Evolutionary conservation across 2,888 invertebrate species (phyloP).

Genomic region (Limulus polyphemus): DNA sequence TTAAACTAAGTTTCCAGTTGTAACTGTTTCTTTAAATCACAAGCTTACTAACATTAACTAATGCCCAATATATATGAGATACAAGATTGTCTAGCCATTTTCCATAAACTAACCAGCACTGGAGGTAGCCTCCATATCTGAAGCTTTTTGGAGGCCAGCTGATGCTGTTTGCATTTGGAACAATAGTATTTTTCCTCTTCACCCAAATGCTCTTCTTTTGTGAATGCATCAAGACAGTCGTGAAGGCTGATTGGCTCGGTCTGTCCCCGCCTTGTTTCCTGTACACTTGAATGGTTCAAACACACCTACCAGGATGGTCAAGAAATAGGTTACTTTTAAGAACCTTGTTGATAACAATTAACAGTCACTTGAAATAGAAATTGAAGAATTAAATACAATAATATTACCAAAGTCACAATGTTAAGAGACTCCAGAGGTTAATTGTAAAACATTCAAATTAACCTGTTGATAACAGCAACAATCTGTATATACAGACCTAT

Average conservation of each 20-base stretch:
- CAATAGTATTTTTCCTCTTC: conserved; percentile 73
- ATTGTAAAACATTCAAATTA: too few relatives aligned
- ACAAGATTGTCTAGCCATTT: background rate
- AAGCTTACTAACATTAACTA: too few relatives aligned
- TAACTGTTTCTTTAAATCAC: too few relatives aligned
- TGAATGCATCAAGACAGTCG: conserved; percentile 74
- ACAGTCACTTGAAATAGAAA: too few relatives aligned
- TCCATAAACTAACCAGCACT: conserved; percentile 49
- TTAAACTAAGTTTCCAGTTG: too few relatives aligned
- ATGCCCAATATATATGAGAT: too few relatives aligned
- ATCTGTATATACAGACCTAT: too few relatives aligned
- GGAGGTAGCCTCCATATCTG: conserved; percentile 86
- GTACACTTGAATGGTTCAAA: conserved; percentile 61
- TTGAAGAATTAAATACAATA: too few relatives aligned
- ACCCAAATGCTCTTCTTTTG: conserved; percentile 63
- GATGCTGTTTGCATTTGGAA: conserved; percentile 64
- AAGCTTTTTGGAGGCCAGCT: conserved; percentile 75
- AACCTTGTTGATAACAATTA: background rate
- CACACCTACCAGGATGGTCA: conserved; percentile 48
- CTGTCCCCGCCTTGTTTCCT: conserved; percentile 53
- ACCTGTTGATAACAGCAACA: too few relatives aligned
- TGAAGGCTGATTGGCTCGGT: conserved; percentile 71
- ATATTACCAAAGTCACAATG: too few relatives aligned
- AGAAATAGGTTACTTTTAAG: background rate
- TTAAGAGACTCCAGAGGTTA: too few relatives aligned